These are phyloP conservation scores for Bergia puertoricense DNA, from an alignment of 92 coral and sea anemone species.

Conservation along the genomic window DNA sequence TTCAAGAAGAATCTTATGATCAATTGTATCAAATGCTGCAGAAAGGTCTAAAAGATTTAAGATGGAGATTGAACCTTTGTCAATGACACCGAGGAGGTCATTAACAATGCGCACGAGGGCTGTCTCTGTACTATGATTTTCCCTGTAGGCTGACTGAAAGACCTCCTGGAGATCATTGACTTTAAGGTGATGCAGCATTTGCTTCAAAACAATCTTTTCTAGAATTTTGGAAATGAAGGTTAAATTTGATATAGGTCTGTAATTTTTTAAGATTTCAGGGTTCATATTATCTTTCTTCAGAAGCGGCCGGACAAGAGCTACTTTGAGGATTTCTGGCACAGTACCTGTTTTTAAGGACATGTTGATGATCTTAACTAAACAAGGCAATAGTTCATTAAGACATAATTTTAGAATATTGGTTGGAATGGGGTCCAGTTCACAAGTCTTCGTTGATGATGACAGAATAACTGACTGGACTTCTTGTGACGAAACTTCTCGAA, in stretches of 20 bases:
- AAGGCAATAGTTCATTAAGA: constrained; percentile 17
- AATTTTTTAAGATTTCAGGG: constrained; percentile 15
- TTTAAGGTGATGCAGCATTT: constrained; percentile 18
- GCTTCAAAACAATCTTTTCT: constrained; percentile 17
- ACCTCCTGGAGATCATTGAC: constrained; percentile 19
- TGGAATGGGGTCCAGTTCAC: constrained; percentile 18
- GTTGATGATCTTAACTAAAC: constrained; percentile 17
- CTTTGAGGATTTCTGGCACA: constrained; percentile 19
- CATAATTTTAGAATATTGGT: constrained; percentile 2
- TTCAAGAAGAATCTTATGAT: too few relatives aligned
- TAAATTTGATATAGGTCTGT: constrained; percentile 1
- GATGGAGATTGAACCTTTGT: too few relatives aligned
- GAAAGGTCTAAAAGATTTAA: too few relatives aligned
- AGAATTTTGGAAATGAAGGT: constrained; percentile 17
- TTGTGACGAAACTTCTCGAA: constrained; percentile 18
- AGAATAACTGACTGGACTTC: constrained; percentile 18
- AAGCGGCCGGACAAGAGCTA: constrained; percentile 15
- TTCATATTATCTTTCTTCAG: constrained; percentile 17
- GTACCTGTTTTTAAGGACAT: constrained; percentile 18
- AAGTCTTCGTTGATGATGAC: constrained; percentile 18
- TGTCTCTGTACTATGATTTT: too few relatives aligned
- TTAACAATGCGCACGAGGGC: neutral
- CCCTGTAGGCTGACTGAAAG: constrained; percentile 9
- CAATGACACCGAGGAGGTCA: neutral
- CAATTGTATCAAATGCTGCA: neutral